Conservation (phyloP, 2,797 vertebrate species). For the Myotis myotis region DNA sequence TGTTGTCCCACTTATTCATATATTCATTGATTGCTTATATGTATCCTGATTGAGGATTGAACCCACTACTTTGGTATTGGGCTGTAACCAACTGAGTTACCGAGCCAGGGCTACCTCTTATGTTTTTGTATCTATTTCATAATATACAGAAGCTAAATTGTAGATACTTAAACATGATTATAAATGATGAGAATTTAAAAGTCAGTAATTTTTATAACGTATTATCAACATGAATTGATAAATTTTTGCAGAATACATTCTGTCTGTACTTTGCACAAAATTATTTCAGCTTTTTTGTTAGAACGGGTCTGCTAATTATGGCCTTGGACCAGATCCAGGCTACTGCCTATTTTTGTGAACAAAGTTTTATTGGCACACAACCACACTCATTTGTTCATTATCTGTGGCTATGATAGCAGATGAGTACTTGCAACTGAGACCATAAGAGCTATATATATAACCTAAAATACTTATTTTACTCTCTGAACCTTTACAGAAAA, state of each 20-base stretch:
- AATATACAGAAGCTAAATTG: conserved; percentile 20
- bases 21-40: too few relatives aligned
- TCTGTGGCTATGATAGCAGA: not conserved
- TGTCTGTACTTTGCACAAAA: not conserved
- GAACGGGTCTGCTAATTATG: not conserved
- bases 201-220: conserved; percentile 17
- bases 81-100: too few relatives aligned
- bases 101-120: not conserved
- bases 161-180: conserved; percentile 33
- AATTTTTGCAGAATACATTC: not conserved
- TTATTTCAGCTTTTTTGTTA: conserved; percentile 5
- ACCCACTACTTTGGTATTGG: too few relatives aligned
- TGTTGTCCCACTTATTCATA: too few relatives aligned
- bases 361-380: not conserved
- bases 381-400: not conserved
- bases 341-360: not conserved
- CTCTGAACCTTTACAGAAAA: not conserved
- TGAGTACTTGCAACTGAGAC: not conserved
- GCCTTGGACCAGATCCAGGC: not conserved
- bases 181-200: conserved; percentile 55
- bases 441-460: not conserved
- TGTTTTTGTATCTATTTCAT: not conserved
- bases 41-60: too few relatives aligned
- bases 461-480: not conserved
- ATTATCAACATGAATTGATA: conserved; percentile 1